phyloP scores from a whole-genome alignment of 2,797 vertebrate species.

The Diceros bicornis region DNA sequence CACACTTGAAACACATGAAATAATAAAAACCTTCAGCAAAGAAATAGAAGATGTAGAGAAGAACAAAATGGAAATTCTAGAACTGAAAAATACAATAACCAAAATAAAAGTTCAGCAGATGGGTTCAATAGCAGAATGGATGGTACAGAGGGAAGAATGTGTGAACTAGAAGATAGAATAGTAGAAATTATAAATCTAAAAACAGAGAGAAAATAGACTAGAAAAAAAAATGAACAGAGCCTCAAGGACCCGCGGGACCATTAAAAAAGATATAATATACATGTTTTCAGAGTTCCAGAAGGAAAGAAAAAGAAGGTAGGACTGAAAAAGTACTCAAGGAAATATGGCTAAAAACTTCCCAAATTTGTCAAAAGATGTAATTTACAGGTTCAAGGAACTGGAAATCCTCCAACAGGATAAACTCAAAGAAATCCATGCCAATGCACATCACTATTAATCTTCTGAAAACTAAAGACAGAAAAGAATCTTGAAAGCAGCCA shows the following conservation, averaged over 20 bases:
- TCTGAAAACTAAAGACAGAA: not conserved
- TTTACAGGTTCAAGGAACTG: not conserved
- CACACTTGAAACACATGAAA: not conserved
- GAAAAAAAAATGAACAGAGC: not conserved
- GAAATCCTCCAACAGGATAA: not conserved
- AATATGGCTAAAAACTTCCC: not conserved
- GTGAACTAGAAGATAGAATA: not conserved
- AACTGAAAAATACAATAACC: not conserved
- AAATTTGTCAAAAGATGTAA: not conserved
- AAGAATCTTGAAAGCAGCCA: not conserved
- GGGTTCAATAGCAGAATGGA: not conserved
- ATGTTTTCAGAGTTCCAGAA: not conserved
- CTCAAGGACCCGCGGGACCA: not conserved
- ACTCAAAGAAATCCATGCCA: not conserved
- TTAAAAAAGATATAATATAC: not conserved
- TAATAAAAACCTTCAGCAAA: not conserved
- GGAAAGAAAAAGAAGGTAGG: not conserved
- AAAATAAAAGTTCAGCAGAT: not conserved
- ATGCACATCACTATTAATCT: not conserved
- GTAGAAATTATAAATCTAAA: not conserved
- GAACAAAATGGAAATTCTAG: not conserved
- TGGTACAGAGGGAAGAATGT: no score
- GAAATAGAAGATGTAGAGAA: not conserved
- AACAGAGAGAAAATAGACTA: not conserved
- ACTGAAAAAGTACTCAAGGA: not conserved